These are phyloP conservation scores for Dione juno DNA, from an alignment of 2,888 invertebrate genomes.

Conservation along the genomic window DNA sequence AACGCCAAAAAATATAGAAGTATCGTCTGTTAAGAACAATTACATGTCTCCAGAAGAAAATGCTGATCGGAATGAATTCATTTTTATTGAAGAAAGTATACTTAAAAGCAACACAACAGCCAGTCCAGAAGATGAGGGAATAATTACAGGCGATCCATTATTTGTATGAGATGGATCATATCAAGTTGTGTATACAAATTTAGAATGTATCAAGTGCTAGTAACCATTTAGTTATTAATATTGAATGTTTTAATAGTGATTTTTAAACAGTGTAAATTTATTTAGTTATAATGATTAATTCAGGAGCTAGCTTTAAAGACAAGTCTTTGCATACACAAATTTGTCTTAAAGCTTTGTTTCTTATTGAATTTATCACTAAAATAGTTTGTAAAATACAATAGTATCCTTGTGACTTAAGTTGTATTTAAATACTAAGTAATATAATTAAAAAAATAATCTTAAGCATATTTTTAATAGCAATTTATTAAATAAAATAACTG, in stretches of 20 bases:
- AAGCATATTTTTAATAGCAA: background rate
- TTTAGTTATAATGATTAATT: background rate
- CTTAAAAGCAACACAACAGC: background rate
- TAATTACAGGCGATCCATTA: slow-evolving; percentile 1
- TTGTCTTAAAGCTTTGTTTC: too few relatives aligned
- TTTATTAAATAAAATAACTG: slow-evolving; percentile 37
- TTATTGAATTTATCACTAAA: too few relatives aligned
- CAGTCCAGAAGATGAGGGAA: slow-evolving; percentile 9
- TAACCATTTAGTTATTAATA: background rate
- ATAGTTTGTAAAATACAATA: background rate
- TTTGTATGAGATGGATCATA: background rate
- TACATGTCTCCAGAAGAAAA: slow-evolving; percentile 3
- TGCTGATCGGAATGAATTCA: slow-evolving; percentile 20
- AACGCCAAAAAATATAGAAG: background rate
- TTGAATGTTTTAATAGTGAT: background rate
- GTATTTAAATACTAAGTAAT: background rate
- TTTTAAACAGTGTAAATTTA: background rate
- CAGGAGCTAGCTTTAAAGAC: background rate
- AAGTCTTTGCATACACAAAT: too few relatives aligned
- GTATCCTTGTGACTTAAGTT: slow-evolving; percentile 15
- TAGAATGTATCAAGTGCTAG: background rate
- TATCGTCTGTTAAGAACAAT: background rate
- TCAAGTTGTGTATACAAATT: background rate
- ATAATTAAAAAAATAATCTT: background rate
- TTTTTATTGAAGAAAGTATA: slow-evolving; percentile 8